Evolutionary conservation across 2,888 invertebrate species (phyloP), one percentile per base, ranked within the genome.

Genomic region (Megalurothrips usitatus): DNA sequence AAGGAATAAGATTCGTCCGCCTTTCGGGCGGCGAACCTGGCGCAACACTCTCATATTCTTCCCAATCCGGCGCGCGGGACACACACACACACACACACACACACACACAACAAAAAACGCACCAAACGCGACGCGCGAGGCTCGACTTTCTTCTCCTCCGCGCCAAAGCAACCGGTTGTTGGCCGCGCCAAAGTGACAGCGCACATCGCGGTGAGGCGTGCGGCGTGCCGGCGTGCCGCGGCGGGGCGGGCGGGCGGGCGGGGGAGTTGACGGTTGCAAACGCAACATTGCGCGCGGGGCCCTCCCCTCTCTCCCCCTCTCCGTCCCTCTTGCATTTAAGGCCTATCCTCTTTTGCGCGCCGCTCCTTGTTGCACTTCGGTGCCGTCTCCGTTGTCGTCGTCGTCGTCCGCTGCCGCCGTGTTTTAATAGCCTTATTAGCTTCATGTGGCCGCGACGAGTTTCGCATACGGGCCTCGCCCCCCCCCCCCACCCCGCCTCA

Each of bases 401-500:
- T 75, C 68, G 68, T 75, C 68, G 68, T 75, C 68, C 68, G 34
- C 34, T 6, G 68, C 68, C 68, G 34, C 34, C 34, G 68, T 23
- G 12, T 75, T 75, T 75, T 75, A 75, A 75, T 75, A 75, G 68
- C 68, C 68, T 75, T 75, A 75, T 75, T 75, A 75, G 68, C 68
- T 26, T 26, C 68, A 75, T 58, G 58, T 58, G 58, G 17, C 58
- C 58, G n/a, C 52, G 68, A 75, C 68, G 68, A 75, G 68, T 75
- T 75, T 75, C 68, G 68, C 68, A 26, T 26, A 75, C 68, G 23
- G 23, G 68, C 68, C 58, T 58, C 58, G 11, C 58, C n/a, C 58
- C n/a, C 58, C n/a, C 14, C 17, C 58, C 58, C 58, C 17, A n/a
- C 58, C n/a, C 58, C n/a, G 14, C n/a, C 14, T 2, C 58, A 11